Evolutionary conservation across 2,113 vertebrate genomes (phyloP).

Genomic region (Pachycephala philippinensis): DNA sequence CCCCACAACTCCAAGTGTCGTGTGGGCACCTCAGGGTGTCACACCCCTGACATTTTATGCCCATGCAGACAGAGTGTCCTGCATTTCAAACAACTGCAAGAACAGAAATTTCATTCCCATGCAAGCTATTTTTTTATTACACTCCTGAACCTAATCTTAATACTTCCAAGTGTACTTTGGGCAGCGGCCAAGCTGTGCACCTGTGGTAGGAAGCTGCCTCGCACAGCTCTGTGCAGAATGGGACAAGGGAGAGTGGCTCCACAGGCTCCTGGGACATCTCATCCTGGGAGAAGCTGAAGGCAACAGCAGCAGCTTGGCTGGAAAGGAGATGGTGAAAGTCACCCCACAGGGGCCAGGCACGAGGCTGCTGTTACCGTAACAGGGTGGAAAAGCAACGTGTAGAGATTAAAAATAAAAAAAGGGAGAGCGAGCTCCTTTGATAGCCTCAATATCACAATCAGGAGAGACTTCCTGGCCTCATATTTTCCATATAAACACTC

Average conservation of each 20-base stretch:
- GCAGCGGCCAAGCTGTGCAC: neutral
- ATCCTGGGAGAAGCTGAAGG: neutral
- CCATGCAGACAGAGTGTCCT: neutral
- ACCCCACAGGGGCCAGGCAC: neutral
- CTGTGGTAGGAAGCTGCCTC: neutral
- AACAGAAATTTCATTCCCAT: neutral
- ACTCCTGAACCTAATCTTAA: slow-evolving; percentile 13
- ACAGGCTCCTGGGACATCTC: neutral
- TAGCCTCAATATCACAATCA: slow-evolving; percentile 70
- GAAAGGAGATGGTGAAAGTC: neutral
- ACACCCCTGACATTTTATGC: neutral
- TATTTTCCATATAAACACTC: slow-evolving; percentile 80
- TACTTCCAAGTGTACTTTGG: slow-evolving; percentile 44
- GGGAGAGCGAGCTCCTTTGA: slow-evolving; percentile 47
- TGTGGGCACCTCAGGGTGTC: fast-evolving
- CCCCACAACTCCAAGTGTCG: neutral
- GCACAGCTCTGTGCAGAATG: neutral
- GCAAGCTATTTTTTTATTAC: slow-evolving; percentile 1
- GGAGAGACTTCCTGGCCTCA: slow-evolving; percentile 76
- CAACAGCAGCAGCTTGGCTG: neutral
- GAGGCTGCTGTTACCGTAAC: neutral
- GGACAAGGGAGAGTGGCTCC: neutral
- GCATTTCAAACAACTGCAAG: neutral
- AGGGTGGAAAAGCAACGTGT: neutral
- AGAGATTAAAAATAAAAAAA: neutral